Evolutionary conservation across 2,888 invertebrate species (phyloP).

Genomic region (Cantharis flavilabris): DNA sequence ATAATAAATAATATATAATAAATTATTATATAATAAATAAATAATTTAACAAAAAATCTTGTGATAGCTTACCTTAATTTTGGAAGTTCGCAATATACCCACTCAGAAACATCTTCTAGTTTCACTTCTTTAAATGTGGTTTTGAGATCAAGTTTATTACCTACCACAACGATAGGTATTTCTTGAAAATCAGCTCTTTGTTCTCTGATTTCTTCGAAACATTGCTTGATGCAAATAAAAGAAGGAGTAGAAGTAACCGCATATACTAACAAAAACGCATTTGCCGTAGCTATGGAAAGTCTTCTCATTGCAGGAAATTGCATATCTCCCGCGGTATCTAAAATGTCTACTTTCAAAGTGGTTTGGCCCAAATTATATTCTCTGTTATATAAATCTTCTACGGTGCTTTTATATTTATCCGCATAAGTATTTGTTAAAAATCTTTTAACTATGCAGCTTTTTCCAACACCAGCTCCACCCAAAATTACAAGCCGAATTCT

Average conservation of each 20-base stretch:
- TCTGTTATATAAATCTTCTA: slow-evolving; percentile 85
- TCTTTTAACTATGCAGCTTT: slow-evolving; percentile 81
- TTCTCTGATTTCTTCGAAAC: slow-evolving; percentile 82
- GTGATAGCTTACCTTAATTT: slow-evolving; percentile 62
- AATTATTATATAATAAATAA: too few relatives aligned
- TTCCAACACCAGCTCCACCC: slow-evolving; percentile 83
- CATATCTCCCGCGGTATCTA: slow-evolving; percentile 84
- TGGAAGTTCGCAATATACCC: slow-evolving; percentile 78
- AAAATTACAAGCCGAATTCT: slow-evolving; percentile 82
- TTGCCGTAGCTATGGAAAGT: slow-evolving; percentile 83
- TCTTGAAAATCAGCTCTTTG: slow-evolving; percentile 76
- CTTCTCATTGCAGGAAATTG: slow-evolving; percentile 91
- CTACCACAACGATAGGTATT: slow-evolving; percentile 84
- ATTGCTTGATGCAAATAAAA: slow-evolving; percentile 73
- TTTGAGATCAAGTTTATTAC: slow-evolving; percentile 82
- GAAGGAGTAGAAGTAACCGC: slow-evolving; percentile 75
- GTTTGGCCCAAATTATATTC: slow-evolving; percentile 79
- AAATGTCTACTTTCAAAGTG: slow-evolving; percentile 77
- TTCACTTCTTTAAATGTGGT: slow-evolving; percentile 71
- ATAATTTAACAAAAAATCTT: too few relatives aligned
- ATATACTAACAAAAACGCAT: slow-evolving; percentile 87
- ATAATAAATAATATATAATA: too few relatives aligned
- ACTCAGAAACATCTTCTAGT: slow-evolving; percentile 79
- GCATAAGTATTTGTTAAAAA: slow-evolving; percentile 80
- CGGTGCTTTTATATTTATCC: slow-evolving; percentile 82